These are phyloP conservation scores for Bos indicus DNA, from an alignment of 2,113 vertebrate species.

Conservation along the genomic window DNA sequence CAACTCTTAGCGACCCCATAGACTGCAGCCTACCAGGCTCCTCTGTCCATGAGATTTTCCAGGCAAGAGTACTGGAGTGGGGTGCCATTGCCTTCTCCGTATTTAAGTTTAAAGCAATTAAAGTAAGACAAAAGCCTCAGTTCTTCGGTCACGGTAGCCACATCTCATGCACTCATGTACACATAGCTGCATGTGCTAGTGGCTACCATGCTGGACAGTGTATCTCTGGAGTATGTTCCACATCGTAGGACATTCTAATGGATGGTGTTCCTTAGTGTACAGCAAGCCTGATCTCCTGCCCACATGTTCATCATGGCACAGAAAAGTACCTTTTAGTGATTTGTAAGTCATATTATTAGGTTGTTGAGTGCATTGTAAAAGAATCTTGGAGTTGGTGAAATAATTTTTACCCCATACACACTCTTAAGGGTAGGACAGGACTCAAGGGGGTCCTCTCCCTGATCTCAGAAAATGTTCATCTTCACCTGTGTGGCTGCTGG, in stretches of 20 bases:
- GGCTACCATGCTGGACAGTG: not conserved
- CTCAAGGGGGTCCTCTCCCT: not conserved
- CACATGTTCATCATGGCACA: not conserved
- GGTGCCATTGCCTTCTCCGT: too few species aligned
- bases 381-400: not conserved
- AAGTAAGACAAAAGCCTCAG: not conserved
- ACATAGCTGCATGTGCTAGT: not conserved
- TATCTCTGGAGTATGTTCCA: not conserved
- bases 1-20: too few species aligned
- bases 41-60: too few species aligned
- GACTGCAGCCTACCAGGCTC: too few species aligned
- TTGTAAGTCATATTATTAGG: not conserved
- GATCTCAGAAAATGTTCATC: not conserved
- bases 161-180: not conserved
- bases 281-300: not conserved
- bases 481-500: not conserved
- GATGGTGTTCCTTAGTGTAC: rapidly evolving
- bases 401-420: not conserved
- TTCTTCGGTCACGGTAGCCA: not conserved
- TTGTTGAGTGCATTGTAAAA: not conserved
- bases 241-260: not conserved
- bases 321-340: not conserved
- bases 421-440: not conserved
- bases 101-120: not conserved
- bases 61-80: too few species aligned